Evolutionary conservation across 2,888 invertebrate genomes (phyloP).

Genomic region (Drosophila suboccidentalis): DNA sequence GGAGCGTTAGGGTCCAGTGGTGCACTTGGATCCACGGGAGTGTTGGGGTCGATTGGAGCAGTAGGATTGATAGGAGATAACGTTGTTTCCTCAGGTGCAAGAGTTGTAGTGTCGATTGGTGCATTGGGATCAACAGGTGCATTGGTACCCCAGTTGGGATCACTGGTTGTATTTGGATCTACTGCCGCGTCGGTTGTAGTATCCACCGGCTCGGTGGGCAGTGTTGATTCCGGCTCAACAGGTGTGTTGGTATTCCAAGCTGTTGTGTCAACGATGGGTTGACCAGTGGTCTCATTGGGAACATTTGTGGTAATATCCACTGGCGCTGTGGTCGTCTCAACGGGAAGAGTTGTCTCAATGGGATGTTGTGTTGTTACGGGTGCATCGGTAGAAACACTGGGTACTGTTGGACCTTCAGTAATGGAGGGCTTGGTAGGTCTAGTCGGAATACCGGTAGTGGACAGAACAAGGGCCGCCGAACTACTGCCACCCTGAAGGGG

Average conservation of each 20-base stretch:
- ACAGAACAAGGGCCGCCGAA: slow-evolving; percentile 38
- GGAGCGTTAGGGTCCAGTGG: slow-evolving; percentile 21
- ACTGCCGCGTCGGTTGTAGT: slow-evolving; percentile 28
- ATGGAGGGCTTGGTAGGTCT: slow-evolving; percentile 20
- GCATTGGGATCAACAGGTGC: slow-evolving; percentile 35
- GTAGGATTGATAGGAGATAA: slow-evolving; percentile 11
- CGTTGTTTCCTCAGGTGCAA: slow-evolving; percentile 17
- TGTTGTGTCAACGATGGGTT: slow-evolving; percentile 20
- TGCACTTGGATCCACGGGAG: slow-evolving; percentile 10
- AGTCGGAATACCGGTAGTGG: slow-evolving; percentile 18
- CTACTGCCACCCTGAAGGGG: slow-evolving; percentile 28
- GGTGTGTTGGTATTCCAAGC: slow-evolving; percentile 24
- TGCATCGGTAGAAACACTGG: slow-evolving; percentile 2
- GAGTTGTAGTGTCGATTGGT: slow-evolving; percentile 20
- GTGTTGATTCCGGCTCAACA: slow-evolving; percentile 23
- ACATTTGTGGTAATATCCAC: slow-evolving; percentile 18
- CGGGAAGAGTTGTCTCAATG: slow-evolving; percentile 24
- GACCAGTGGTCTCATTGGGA: slow-evolving; percentile 28
- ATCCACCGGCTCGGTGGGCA: slow-evolving; percentile 25
- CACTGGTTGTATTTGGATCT: slow-evolving; percentile 12
- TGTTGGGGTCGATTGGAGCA: slow-evolving; percentile 33
- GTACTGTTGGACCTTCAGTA: slow-evolving; percentile 14
- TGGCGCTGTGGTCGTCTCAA: slow-evolving; percentile 27
- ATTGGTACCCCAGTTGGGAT: slow-evolving; percentile 23
- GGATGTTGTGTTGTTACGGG: slow-evolving; percentile 18